These are phyloP conservation scores for Chromoteleia sp. DNA, from an alignment of 2,888 invertebrate species.

Conservation along the genomic window DNA sequence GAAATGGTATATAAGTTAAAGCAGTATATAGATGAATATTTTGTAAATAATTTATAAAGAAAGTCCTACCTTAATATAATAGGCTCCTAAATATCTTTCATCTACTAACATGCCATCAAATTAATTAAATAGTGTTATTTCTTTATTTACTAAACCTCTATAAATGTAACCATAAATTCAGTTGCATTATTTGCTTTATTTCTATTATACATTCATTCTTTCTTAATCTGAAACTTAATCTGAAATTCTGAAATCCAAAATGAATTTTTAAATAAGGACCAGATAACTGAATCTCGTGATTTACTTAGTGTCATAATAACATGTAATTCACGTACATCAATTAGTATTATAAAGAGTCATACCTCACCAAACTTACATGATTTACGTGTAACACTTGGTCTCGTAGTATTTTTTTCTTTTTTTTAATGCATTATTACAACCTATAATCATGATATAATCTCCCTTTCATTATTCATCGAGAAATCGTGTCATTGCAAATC, in stretches of 20 bases:
- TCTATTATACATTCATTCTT: background rate
- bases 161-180: background rate
- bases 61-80: too few species aligned
- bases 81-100: too few species aligned
- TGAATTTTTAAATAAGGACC: slow-evolving; percentile 24
- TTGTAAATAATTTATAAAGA: too few species aligned
- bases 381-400: slow-evolving; percentile 8
- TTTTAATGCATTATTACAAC: slow-evolving; percentile 49
- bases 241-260: slow-evolving; percentile 25
- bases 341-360: slow-evolving; percentile 44
- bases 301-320: slow-evolving; percentile 27
- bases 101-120: too few species aligned
- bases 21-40: too few species aligned
- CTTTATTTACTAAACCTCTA: background rate
- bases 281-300: slow-evolving; percentile 32
- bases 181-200: background rate
- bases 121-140: background rate
- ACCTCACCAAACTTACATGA: slow-evolving; percentile 18
- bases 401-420: slow-evolving; percentile 35
- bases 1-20: too few species aligned
- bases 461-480: slow-evolving; percentile 64
- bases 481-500: slow-evolving; percentile 59
- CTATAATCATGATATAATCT: slow-evolving; percentile 63
- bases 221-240: background rate
- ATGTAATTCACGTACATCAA: slow-evolving; percentile 34